Conservation (phyloP, 2,888 invertebrate genomes). For the Clusia tigrina region DNA sequence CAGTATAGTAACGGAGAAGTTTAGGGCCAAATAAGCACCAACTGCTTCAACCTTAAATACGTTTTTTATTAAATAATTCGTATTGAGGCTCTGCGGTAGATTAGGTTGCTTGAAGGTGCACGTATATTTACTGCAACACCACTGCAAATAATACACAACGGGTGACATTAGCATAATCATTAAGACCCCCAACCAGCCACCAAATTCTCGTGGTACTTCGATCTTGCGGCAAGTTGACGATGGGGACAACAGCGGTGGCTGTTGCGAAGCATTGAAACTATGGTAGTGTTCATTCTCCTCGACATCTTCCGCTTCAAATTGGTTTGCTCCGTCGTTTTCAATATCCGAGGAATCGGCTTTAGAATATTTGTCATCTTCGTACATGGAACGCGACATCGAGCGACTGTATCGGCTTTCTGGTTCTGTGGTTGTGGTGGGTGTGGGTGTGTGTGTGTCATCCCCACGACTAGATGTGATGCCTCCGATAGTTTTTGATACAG, state of each 20-base stretch:
- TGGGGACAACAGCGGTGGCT: slow-evolving; percentile 9
- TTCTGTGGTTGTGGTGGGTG: slow-evolving; percentile 43
- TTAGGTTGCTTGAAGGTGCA: slow-evolving; percentile 49
- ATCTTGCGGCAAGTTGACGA: slow-evolving; percentile 47
- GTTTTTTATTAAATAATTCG: slow-evolving; percentile 45
- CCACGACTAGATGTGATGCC: slow-evolving; percentile 7
- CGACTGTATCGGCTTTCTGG: slow-evolving; percentile 52
- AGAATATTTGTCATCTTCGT: slow-evolving; percentile 59
- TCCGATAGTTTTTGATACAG: slow-evolving; percentile 54
- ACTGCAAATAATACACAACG: slow-evolving; percentile 53
- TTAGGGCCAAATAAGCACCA: slow-evolving; percentile 51
- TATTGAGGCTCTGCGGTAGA: slow-evolving; percentile 39
- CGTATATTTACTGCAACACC: slow-evolving; percentile 48
- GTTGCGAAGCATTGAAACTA: slow-evolving; percentile 46
- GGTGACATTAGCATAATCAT: slow-evolving; percentile 51
- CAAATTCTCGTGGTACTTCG: slow-evolving; percentile 53
- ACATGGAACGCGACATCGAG: slow-evolving; percentile 56
- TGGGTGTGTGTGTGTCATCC: slow-evolving; percentile 39
- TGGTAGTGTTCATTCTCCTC: slow-evolving; percentile 43
- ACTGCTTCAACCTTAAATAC: slow-evolving; percentile 50
- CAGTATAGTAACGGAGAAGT: slow-evolving; percentile 50
- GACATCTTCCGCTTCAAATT: slow-evolving; percentile 30
- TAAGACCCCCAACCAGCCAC: slow-evolving; percentile 52
- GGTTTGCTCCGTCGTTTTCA: slow-evolving; percentile 30
- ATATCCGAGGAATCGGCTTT: slow-evolving; percentile 54